A percentile compares a stretch with the other conserved stretches of the same genome.
Evolutionary conservation across 2,888 invertebrate genomes (phyloP).

Genomic region (Apoderus coryli): DNA sequence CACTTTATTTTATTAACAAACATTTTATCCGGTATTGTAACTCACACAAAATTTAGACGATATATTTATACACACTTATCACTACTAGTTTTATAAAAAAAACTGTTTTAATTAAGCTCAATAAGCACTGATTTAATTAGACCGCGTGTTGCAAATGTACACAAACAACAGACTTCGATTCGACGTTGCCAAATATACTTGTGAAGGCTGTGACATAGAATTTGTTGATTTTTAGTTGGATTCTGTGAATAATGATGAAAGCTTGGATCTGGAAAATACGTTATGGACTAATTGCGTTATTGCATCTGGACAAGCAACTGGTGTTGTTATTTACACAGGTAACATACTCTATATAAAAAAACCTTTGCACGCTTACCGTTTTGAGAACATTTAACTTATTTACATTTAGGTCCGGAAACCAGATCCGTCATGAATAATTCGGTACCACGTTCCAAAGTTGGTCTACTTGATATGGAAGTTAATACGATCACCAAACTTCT

Average conservation of each 20-base stretch:
- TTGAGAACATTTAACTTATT: not conserved
- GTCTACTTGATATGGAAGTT: slow-evolving; percentile 87
- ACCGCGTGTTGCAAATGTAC: too few species aligned
- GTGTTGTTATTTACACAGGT: slow-evolving; percentile 88
- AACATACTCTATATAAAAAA: slow-evolving; percentile 7
- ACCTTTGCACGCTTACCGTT: slow-evolving; percentile 5
- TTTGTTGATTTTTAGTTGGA: slow-evolving; percentile 35
- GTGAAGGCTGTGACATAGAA: too few species aligned
- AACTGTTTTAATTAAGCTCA: too few species aligned
- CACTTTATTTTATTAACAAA: too few species aligned
- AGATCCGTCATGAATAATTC: slow-evolving; percentile 98
- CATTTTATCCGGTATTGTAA: too few species aligned
- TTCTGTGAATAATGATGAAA: slow-evolving; percentile 52
- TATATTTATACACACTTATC: too few species aligned
- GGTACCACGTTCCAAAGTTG: slow-evolving; percentile 88
- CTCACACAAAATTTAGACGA: too few species aligned
- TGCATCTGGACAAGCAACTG: slow-evolving; percentile 91
- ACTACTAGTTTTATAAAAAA: too few species aligned
- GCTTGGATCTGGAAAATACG: slow-evolving; percentile 90
- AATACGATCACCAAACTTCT: slow-evolving; percentile 93
- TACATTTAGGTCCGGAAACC: slow-evolving; percentile 68
- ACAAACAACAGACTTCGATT: too few species aligned
- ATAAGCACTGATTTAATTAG: too few species aligned
- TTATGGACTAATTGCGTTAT: slow-evolving; percentile 98
- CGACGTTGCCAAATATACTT: too few species aligned